Evolutionary conservation across 2,888 invertebrate species (phyloP).

Genomic region (Cheilosia vulpina): DNA sequence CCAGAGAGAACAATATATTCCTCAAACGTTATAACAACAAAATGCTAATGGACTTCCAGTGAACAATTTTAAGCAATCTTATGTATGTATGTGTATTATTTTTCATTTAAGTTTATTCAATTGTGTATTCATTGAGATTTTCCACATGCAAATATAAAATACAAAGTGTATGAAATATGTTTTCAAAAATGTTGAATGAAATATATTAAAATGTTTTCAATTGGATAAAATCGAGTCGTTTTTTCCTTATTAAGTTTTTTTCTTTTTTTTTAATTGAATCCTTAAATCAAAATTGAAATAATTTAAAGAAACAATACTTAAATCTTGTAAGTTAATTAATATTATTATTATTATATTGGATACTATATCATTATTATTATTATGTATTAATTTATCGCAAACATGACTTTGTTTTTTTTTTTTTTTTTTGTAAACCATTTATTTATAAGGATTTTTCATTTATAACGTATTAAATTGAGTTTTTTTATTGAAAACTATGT

Average conservation of each 20-base stretch:
- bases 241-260: slow-evolving; percentile 14
- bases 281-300: neutral
- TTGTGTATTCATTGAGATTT: slow-evolving; percentile 22
- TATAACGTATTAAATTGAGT: slow-evolving; percentile 70
- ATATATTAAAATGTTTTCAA: neutral
- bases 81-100: slow-evolving; percentile 15
- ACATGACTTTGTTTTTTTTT: slow-evolving; percentile 72
- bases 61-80: slow-evolving; percentile 72
- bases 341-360: slow-evolving; percentile 28
- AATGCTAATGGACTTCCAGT: slow-evolving; percentile 81
- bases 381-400: slow-evolving; percentile 71
- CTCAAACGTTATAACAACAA: slow-evolving; percentile 75
- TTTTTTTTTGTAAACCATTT: slow-evolving; percentile 67
- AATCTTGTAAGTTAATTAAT: slow-evolving; percentile 58
- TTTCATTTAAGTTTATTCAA: slow-evolving; percentile 21
- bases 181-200: neutral
- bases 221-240: neutral
- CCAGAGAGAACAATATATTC: slow-evolving; percentile 10
- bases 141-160: slow-evolving; percentile 5
- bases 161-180: neutral
- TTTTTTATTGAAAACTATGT: slow-evolving; percentile 55
- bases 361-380: slow-evolving; percentile 19
- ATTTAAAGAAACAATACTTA: slow-evolving; percentile 38
- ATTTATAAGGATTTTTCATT: slow-evolving; percentile 63
- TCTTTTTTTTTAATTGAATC: neutral